Percentiles rank a stretch among this genome's conserved stretches.
Conservation (phyloP, 2,113 vertebrate genomes). For the Elephas maximus region DNA sequence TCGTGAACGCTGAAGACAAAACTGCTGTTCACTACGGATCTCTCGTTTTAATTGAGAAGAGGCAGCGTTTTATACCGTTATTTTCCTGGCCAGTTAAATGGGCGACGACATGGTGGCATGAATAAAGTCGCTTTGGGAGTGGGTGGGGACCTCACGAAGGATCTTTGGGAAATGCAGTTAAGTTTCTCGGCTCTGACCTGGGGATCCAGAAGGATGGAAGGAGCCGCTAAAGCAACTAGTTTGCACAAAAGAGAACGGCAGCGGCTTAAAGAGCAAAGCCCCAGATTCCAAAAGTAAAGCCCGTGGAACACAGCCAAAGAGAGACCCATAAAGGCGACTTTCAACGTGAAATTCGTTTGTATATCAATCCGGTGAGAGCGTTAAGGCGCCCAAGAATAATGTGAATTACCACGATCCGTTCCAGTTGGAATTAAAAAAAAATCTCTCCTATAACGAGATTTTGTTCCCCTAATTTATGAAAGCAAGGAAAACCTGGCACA, state of each 20-base stretch:
- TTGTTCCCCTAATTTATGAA: not conserved
- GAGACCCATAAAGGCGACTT: constrained; percentile 62
- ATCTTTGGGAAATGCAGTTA: constrained; percentile 52
- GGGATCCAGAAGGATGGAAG: not conserved
- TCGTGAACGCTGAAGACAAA: not conserved
- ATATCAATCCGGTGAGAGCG: not conserved
- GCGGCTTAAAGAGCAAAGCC: not conserved
- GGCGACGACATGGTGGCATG: not conserved
- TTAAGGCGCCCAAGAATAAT: not conserved
- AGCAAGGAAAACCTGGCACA: not conserved
- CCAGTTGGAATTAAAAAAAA: not conserved
- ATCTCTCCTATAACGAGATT: not conserved
- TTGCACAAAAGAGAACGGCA: not conserved
- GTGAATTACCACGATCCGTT: constrained; percentile 17
- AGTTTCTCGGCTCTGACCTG: constrained; percentile 49
- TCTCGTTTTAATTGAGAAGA: constrained; percentile 26
- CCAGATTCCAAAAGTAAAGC: constrained; percentile 57
- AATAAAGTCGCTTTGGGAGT: not conserved
- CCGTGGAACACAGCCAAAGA: constrained; percentile 60
- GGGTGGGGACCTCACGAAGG: not conserved
- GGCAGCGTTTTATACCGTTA: not conserved
- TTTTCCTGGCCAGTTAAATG: not conserved
- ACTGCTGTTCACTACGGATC: not conserved
- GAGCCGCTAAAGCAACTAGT: constrained; percentile 40
- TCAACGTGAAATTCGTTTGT: constrained; percentile 49